Evolutionary conservation across 2,797 vertebrate genomes (phyloP).

Genomic region (Heterohyrax brucei): DNA sequence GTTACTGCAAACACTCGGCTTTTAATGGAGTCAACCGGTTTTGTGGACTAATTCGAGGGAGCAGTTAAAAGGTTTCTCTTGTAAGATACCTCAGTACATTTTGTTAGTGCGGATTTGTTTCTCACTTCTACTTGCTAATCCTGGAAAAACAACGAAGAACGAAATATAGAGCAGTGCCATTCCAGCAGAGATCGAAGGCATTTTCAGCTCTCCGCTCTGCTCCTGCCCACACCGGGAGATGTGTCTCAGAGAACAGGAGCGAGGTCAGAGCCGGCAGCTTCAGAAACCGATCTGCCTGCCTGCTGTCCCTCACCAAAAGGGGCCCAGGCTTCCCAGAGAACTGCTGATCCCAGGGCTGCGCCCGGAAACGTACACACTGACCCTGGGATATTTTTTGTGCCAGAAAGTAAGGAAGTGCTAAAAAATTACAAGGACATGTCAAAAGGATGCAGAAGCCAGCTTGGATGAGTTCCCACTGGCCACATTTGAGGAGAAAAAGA

Average conservation of each 20-base stretch:
- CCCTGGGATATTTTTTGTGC: neutral
- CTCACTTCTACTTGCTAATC: conserved; percentile 46
- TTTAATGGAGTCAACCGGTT: conserved; percentile 59
- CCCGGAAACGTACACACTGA: neutral
- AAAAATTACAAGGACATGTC: neutral
- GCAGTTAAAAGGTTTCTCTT: conserved; percentile 54
- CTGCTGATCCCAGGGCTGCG: neutral
- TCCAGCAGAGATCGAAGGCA: neutral
- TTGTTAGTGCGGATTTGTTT: conserved; percentile 50
- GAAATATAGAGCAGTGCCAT: conserved; percentile 15
- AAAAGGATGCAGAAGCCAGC: neutral
- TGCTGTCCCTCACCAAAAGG: neutral
- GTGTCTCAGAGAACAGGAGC: neutral
- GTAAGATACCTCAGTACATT: conserved; percentile 29
- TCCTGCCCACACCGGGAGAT: neutral
- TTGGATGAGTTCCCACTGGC: neutral
- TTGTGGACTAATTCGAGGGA: conserved; percentile 41
- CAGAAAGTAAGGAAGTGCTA: neutral
- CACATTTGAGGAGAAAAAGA: neutral
- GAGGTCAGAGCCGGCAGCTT: neutral
- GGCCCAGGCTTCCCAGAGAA: neutral
- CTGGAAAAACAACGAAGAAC: conserved; percentile 27
- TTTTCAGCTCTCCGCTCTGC: neutral
- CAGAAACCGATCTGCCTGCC: neutral
- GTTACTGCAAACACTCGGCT: conserved; percentile 49